A percentile compares a stretch with the other conserved stretches of the same genome.
phyloP scores from a whole-genome alignment of 2,113 vertebrate genomes.

The Coracopsis vasa region DNA sequence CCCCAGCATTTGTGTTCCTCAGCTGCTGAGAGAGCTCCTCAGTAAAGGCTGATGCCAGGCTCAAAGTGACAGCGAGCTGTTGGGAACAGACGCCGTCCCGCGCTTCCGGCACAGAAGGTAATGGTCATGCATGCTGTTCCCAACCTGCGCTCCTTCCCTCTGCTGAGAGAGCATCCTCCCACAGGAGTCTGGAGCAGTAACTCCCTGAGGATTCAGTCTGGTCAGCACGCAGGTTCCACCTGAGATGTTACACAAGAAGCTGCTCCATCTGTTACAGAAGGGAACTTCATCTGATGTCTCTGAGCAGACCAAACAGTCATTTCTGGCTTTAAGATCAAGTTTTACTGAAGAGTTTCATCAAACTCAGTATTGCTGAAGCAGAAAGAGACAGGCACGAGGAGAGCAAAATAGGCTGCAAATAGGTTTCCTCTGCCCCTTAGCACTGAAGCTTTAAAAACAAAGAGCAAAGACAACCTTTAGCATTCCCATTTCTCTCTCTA shows the following conservation, averaged over 20 bases:
- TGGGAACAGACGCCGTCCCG: neutral
- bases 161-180: neutral
- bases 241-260: neutral
- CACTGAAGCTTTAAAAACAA: neutral
- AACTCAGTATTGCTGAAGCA: neutral
- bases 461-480: neutral
- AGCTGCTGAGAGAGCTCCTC: neutral
- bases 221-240: neutral
- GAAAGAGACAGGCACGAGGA: neutral
- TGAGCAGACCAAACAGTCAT: neutral
- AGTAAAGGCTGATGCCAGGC: neutral
- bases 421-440: neutral
- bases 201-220: neutral
- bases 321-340: neutral
- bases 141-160: neutral
- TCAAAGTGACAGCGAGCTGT: neutral
- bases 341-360: neutral
- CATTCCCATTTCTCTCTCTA: neutral
- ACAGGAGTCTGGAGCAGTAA: neutral
- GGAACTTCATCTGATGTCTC: neutral
- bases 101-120: neutral
- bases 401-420: neutral
- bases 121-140: fast-evolving
- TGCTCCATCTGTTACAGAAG: neutral
- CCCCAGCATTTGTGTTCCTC: neutral